These are phyloP conservation scores for Drosophila simulans DNA, from an alignment of 1,140 invertebrate genomes.

Conservation along the genomic window DNA sequence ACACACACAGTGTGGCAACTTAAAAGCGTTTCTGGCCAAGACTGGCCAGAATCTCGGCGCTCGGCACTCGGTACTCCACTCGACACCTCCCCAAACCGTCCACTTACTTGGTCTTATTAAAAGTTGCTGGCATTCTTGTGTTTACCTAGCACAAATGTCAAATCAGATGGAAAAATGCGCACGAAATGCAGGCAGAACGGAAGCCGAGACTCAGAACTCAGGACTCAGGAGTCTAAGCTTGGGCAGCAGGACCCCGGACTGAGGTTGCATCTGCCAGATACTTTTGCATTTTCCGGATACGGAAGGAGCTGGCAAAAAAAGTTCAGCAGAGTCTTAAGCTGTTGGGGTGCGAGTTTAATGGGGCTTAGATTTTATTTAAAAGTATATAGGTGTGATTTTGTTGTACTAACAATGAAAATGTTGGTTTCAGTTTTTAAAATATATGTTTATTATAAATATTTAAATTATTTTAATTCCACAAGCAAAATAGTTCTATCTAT, in stretches of 20 bases:
- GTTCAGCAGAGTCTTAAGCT: neutral
- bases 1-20: conserved; percentile 4
- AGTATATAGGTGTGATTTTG: neutral
- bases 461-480: too few relatives aligned
- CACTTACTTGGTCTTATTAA: conserved; percentile 50
- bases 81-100: conserved; percentile 14
- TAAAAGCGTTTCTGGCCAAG: conserved; percentile 22
- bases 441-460: neutral
- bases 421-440: neutral
- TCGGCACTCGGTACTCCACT: conserved; percentile 20
- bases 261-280: conserved; percentile 1
- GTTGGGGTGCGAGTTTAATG: neutral
- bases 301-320: neutral
- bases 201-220: neutral
- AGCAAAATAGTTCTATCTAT: too few relatives aligned
- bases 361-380: neutral
- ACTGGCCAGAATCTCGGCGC: conserved; percentile 27
- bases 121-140: conserved; percentile 51
- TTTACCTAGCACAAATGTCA: conserved; percentile 53
- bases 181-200: conserved; percentile 19
- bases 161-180: conserved; percentile 49
- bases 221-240: neutral
- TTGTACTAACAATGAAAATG: too few relatives aligned
- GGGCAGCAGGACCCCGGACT: neutral
- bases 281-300: conserved; percentile 4